Evolutionary conservation across 1,140 invertebrate species (phyloP), one percentile per base, ranked within the genome.

Genomic region (Brachionus asplanchnoidis): DNA sequence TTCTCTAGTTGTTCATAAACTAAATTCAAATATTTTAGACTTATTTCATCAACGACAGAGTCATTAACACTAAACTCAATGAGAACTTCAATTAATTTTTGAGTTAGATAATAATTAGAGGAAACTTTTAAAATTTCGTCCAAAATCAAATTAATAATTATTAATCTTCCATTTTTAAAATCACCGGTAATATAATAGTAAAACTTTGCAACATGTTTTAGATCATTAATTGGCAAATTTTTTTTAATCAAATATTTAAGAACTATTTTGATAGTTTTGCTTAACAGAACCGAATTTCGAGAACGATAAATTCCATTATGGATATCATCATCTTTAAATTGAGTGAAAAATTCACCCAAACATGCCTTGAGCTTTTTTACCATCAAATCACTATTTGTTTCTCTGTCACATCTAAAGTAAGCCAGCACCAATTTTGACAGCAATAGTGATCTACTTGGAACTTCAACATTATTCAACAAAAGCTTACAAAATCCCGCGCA

Each of bases 231-330:
- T 12, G 42, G 20, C 8, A 26, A 77, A 50, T 77, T 77, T 77
- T 77, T 77, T 28, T 77, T 77, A 11, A 77, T 28, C 73, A 77
- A 28, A 77, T 36, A 77, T 50, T 26, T 50, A 23, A 77, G 9
- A 23, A 77, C 73, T 50, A 36, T 77, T 50, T 50, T 46, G 3
- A 77, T 50, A 12, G 73, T 53, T 50, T 50, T 77, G 26, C 42
- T 50, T 50, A 77, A 26, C 8, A 77, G 11, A 26, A 50, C 20
- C 12, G 17, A 28, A 77, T 77, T 77, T 3, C 20, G 40, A 11
- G 26, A 28, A 1, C 11, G 17, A 26, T 77, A 14, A 26, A 12
- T 12, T 40, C 40, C 68, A 42, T 73, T 20, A 17, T 40, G 17
- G 2, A 7, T 9, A 17, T 73, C 32, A 23, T 73, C 68, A 40